Percentiles rank a stretch among this genome's conserved stretches.
These are phyloP conservation scores for Hololepta plana DNA, from an alignment of 2,888 invertebrate genomes.

Conservation along the genomic window DNA sequence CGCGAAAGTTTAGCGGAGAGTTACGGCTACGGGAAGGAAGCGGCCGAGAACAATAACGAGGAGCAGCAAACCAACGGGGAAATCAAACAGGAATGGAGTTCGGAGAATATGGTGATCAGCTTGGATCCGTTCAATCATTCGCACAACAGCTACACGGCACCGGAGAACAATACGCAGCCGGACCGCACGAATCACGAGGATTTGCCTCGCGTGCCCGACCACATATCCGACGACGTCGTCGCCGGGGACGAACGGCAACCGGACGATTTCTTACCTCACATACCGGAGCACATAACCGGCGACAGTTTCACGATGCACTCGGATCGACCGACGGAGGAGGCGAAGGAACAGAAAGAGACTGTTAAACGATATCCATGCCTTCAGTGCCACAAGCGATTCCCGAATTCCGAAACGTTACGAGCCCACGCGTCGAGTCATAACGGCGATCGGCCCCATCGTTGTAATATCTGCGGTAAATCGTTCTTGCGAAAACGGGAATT, in stretches of 20 bases:
- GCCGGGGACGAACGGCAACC: conserved; percentile 3
- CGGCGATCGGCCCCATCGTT: conserved; percentile 36
- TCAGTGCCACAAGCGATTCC: conserved; percentile 19
- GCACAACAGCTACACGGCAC: conserved; percentile 8
- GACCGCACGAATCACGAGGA: conserved; percentile 15
- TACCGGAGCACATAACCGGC: conserved; percentile 20
- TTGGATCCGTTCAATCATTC: conserved; percentile 38
- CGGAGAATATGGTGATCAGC: conserved; percentile 38
- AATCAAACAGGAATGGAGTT: conserved; percentile 15
- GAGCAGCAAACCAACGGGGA: conserved; percentile 13
- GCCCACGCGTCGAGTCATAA: conserved; percentile 34
- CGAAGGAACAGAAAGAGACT: background rate
- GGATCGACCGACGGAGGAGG: conserved; percentile 6
- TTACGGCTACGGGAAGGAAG: conserved; percentile 14
- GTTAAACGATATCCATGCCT: conserved; percentile 15
- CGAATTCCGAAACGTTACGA: conserved; percentile 14
- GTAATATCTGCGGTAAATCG: conserved; percentile 46
- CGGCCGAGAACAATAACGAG: conserved; percentile 9
- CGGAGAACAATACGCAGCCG: conserved; percentile 4
- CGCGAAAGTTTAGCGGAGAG: conserved; percentile 18
- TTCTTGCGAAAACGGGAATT: conserved; percentile 52
- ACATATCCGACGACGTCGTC: conserved; percentile 20
- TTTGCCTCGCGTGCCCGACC: conserved; percentile 32
- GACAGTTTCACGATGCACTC: conserved; percentile 13
- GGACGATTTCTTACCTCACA: conserved; percentile 13